Base-by-base conservation (phyloP, 2,888 invertebrate species). In the Watsonalla binaria region DNA sequence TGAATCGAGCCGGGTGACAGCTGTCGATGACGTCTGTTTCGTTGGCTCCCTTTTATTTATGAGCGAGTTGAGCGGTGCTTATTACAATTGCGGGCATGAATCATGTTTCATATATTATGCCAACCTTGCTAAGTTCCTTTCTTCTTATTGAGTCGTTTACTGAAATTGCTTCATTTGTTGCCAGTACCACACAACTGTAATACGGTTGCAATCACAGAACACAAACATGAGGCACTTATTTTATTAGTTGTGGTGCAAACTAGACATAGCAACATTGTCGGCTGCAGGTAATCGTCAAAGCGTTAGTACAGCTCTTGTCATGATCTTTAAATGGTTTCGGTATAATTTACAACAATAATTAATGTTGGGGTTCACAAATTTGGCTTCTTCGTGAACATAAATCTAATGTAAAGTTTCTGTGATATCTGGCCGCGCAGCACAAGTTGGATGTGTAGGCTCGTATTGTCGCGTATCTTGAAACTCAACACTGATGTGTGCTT, bases 1-100 rank as follows among this genome's bases (percentile, higher is more conserved):
- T 70, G 74, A 75, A 75, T 74, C 75, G 71, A 70, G 65, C 66
- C 68, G 60, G 59, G 80, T 82, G 80, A 77, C 88, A 84, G 81
- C 84, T 88, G 87, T 64, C 72, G 70, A 70, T 84, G 88, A 86
- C 84, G 84, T 76, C 80, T 79, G 79, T 83, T 80, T 81, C 80
- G 78, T 76, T 76, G 64, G 70, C 70, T 79, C 71, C 76, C 77
- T 83, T 85, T 89, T 88, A 88, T 88, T 88, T 87, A 87, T 84
- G 84, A 81, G 76, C 78, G 72, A 82, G 80, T 85, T 84, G 82
- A 85, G 78, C 80, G 78, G 74, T 78, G 80, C 84, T 86, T 86
- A 87, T 85, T 87, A 82, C 84, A 74, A 74, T 73, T 82, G 76
- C 65, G 78, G 76, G 75, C 70, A 69, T 70, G 73, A 70, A 76